Evolutionary conservation across 2,113 vertebrate genomes (phyloP), one percentile per base, ranked within the genome.

Genomic region (Dicrurus megarhynchus): DNA sequence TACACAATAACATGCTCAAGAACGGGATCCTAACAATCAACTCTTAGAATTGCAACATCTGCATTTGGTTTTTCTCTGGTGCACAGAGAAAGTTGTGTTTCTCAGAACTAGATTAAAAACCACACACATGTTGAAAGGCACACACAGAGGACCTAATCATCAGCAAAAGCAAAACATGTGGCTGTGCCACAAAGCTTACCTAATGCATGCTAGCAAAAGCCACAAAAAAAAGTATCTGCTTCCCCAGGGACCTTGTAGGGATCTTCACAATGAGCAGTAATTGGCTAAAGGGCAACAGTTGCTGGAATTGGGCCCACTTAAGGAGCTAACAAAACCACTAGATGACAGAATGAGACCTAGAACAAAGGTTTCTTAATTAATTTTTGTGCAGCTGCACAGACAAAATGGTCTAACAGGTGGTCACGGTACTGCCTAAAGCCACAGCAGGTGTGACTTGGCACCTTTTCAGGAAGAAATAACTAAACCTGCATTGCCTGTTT

Each of bases 361-460:
- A 93, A 70, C 59, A 90, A 86, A 50, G 0, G 1, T 26, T 57
- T 91, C 53, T 85, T 50, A 88, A 93, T 87, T 95, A 78, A 69
- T 55, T 89, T 69, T 56, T 50, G 42, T 89, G 68, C 85, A 93
- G 85, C 79, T 95, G 90, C 79, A 93, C 59, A 86, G 76, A 59
- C 23, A 93, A 85, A 86, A 86, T 35, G 15, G 32, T 73, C 68
- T 53, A 77, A 79, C 19, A 96, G 91, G 76, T 89, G 87, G 83
- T 63, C 23, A 2, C 2, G 0, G 50, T 19, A 76, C 26, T 18
- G 63, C 79, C 83, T 77, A 39, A 84, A 76, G 88, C 50, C 55
- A 63, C 39, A 47, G 75, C 71, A 94, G 63, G 79, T 88, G 79
- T 67, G 68, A 77, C 75, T 73, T 83, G 88, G 85, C 71, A 67